phyloP scores from a whole-genome alignment of 1,140 invertebrate genomes.

The Diachasmimorpha longicaudata region DNA sequence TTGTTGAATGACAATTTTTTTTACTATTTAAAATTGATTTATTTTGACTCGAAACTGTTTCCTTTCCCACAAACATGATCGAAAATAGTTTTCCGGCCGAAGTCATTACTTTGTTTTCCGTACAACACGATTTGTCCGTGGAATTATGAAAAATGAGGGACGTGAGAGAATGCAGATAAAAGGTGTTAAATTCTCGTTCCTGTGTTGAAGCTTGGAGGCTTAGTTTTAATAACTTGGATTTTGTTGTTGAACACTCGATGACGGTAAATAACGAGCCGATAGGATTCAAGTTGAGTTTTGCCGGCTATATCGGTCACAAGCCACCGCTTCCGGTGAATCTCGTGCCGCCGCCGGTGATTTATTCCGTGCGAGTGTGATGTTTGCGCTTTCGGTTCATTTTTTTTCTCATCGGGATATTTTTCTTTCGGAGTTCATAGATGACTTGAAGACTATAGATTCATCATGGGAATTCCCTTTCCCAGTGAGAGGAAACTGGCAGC shows the following conservation, averaged over 20 bases:
- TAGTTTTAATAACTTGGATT: background rate
- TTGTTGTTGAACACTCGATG: background rate
- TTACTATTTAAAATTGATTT: background rate
- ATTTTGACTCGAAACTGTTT: too few relatives aligned
- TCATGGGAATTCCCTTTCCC: too few relatives aligned
- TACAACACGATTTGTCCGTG: too few relatives aligned
- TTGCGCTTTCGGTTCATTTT: conserved; percentile 11
- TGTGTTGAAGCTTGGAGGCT: background rate
- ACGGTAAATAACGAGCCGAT: background rate
- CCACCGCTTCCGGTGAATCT: conserved; percentile 29
- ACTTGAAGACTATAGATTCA: background rate
- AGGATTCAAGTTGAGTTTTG: background rate
- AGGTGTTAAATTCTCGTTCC: background rate
- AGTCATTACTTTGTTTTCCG: too few relatives aligned
- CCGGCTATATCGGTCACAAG: conserved; percentile 27
- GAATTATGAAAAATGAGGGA: background rate
- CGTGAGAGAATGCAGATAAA: background rate
- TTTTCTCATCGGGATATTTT: conserved; percentile 8
- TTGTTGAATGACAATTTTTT: too few relatives aligned
- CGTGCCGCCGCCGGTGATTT: conserved; percentile 24
- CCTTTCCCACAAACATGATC: too few relatives aligned
- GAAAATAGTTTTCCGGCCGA: too few relatives aligned
- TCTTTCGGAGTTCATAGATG: background rate
- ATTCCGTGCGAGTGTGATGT: conserved; percentile 27
- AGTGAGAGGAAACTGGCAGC: too few relatives aligned